Evolutionary conservation across 2,888 invertebrate genomes (phyloP), one percentile per base, ranked within the genome.

Genomic region (Tinea semifulvella): DNA sequence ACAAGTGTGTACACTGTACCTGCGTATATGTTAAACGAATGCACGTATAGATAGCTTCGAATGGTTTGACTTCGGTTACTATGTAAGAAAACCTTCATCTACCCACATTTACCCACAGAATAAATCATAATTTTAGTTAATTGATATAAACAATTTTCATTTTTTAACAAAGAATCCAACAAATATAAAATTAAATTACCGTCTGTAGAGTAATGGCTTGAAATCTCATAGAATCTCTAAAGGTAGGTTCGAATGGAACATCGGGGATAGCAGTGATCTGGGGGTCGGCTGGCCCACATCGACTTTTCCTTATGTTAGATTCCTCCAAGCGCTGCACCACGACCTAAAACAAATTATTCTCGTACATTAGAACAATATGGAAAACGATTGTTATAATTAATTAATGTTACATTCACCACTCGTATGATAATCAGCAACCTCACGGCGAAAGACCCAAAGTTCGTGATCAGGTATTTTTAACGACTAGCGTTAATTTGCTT

Each of bases 141-240:
- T n/a, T n/a, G n/a, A n/a, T n/a, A n/a, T n/a, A n/a, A n/a, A n/a
- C n/a, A n/a, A n/a, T n/a, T n/a, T n/a, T n/a, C n/a, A n/a, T n/a
- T n/a, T n/a, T n/a, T n/a, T n/a, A n/a, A n/a, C n/a, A n/a, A n/a
- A n/a, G n/a, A n/a, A n/a, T n/a, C n/a, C n/a, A n/a, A n/a, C n/a
- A n/a, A n/a, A n/a, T n/a, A n/a, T n/a, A n/a, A n/a, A n/a, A n/a
- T n/a, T n/a, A n/a, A n/a, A n/a, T n/a, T n/a, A n/a, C n/a, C n/a
- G n/a, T n/a, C n/a, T n/a, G n/a, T n/a, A 96, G 92, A 10, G 94
- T 93, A 52, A 98, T 96, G 19, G 96, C 91, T 71, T 96, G 92
- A 74, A 95, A 98, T 61, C 92, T 88, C 89, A 94, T 94, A 68
- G 91, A 93, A 58, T 97, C 96, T 57, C 90, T 89, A 42, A 92